These are phyloP conservation scores for Falcaria lacertinaria DNA, from an alignment of 2,888 invertebrate genomes.

Conservation along the genomic window DNA sequence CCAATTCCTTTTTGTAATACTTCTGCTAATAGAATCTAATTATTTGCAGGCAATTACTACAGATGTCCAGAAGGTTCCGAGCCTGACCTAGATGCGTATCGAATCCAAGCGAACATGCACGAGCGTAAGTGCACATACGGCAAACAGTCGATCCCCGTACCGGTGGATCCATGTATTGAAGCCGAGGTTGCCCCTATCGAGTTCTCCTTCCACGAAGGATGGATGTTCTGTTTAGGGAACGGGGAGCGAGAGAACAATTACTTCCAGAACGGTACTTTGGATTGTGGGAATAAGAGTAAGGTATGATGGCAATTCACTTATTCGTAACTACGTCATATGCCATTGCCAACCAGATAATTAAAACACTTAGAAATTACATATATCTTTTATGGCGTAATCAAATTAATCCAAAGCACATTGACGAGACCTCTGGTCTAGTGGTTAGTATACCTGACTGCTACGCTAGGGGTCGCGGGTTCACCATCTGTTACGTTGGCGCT, in stretches of 20 bases:
- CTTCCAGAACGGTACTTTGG: slow-evolving; percentile 67
- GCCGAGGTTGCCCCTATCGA: slow-evolving; percentile 71
- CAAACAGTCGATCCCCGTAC: slow-evolving; percentile 44
- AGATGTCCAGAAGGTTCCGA: slow-evolving; percentile 63
- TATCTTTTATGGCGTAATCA: too few relatives aligned
- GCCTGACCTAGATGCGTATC: slow-evolving; percentile 63
- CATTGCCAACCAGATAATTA: too few relatives aligned
- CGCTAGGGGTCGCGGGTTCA: too few relatives aligned
- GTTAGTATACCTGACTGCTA: too few relatives aligned
- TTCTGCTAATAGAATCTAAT: too few relatives aligned
- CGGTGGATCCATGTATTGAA: slow-evolving; percentile 67
- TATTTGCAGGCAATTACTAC: slow-evolving; percentile 56
- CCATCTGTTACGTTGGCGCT: too few relatives aligned
- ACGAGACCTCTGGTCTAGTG: too few relatives aligned
- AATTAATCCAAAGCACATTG: too few relatives aligned
- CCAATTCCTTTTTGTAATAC: too few relatives aligned
- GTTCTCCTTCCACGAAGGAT: slow-evolving; percentile 69
- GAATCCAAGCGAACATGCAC: slow-evolving; percentile 67
- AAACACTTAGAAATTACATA: too few relatives aligned
- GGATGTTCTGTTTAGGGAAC: slow-evolving; percentile 73
- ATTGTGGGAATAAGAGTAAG: slow-evolving; percentile 69
- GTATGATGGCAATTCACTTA: slow-evolving; percentile 24
- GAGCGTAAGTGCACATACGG: slow-evolving; percentile 65
- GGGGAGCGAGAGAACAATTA: slow-evolving; percentile 71
- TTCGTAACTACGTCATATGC: neutral